These are phyloP conservation scores for Labrus mixtus DNA, from an alignment of 2,113 vertebrate genomes.

Conservation along the genomic window DNA sequence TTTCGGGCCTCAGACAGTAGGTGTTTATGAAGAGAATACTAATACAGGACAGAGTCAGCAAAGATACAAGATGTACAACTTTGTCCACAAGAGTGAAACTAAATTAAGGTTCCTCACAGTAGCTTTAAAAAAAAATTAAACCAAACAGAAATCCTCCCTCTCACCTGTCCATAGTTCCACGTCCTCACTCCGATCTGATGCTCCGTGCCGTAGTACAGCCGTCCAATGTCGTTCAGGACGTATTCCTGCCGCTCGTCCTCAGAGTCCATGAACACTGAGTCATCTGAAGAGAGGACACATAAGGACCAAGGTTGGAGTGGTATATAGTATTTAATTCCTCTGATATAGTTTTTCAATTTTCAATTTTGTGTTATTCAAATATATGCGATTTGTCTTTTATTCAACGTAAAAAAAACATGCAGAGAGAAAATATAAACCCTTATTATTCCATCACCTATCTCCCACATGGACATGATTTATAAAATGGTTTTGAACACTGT, in stretches of 20 bases:
- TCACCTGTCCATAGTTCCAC: conserved; percentile 93
- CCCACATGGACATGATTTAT: neutral
- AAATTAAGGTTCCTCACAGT: too few species aligned
- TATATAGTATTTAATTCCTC: too few species aligned
- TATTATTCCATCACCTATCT: neutral
- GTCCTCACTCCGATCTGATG: conserved; percentile 89
- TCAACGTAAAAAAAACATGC: too few species aligned
- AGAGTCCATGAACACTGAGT: conserved; percentile 87
- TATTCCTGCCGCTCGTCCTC: conserved; percentile 88
- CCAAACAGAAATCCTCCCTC: neutral
- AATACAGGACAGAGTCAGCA: too few species aligned
- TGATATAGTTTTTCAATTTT: too few species aligned
- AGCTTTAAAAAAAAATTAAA: too few species aligned
- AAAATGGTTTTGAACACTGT: neutral
- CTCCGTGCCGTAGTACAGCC: conserved; percentile 91
- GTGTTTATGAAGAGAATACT: too few species aligned
- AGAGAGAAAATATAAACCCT: neutral
- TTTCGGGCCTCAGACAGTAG: too few species aligned
- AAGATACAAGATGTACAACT: too few species aligned
- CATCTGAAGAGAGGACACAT: conserved; percentile 73
- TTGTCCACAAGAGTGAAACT: too few species aligned
- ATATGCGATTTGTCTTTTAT: neutral
- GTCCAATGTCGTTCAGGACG: conserved; percentile 88
- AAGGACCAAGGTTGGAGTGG: neutral
- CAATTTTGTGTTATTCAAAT: neutral